Base-by-base conservation (phyloP, 1,140 invertebrate genomes). In the Macrosteles quadrilineatus region DNA sequence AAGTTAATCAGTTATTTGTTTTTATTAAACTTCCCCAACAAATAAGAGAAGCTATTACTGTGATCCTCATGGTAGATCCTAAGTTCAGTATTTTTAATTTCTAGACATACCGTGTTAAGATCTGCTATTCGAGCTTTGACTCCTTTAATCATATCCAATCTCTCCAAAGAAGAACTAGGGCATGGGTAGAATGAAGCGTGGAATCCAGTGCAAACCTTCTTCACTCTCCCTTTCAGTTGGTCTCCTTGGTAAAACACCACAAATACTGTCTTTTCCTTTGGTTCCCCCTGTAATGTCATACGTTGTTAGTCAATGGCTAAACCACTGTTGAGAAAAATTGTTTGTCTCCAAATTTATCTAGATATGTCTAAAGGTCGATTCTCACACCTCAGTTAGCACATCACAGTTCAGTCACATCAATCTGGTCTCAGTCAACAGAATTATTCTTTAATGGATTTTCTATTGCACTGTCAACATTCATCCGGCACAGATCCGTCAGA, bases 171-270 rank as follows among this genome's bases (percentile, higher is more conserved):
- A 19, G 90, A 91, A 77, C 95, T 93, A 0, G 94, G 94, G 76
- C 94, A 96, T 1, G 96, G 97, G 84, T 99, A 99, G 1, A 98
- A 82, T 4, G 95, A 97, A 0, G 96, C 96, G 40, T 94, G 89
- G 81, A 98, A 99, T 17, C 96, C 92, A 14, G 29, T 9, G 81
- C 91, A 93, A 68, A 99, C 98, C 80, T 99, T 99, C 84, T 97
- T 98, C 0, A 99, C 96, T 68, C 96, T 88, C 0, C 88, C 91
- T 83, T 98, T 98, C 70, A 99, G 82, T 81, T 99, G 95, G 81
- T 99, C 97, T 69, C 97, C 97, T 96, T 99, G 97, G 87, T 98
- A 99, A 85, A 98, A 99, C 65, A 98, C 94, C 76, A 98, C 97
- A 83, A 99, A 98, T 27, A 98, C 96, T 21, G 92, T 94, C 81